Evolutionary conservation across 2,888 invertebrate genomes (phyloP).

Genomic region (Tachina grossa): DNA sequence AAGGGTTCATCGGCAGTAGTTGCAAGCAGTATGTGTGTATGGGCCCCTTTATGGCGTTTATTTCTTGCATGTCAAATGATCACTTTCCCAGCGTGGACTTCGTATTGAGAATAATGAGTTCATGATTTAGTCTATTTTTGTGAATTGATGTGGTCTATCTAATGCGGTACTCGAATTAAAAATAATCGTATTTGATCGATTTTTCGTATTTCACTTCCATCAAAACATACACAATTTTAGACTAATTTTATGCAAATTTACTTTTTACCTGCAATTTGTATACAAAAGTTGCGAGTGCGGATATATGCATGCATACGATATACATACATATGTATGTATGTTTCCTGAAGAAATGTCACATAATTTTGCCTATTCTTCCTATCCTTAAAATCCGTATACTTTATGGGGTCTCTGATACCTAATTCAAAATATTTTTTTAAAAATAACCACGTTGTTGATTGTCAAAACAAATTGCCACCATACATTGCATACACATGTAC

Average conservation of each 20-base stretch:
- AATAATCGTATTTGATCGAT: neutral
- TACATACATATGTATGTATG: constrained; percentile 3
- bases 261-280: neutral
- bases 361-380: constrained; percentile 65
- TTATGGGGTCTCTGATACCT: constrained; percentile 72
- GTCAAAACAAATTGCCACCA: constrained; percentile 65
- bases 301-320: neutral
- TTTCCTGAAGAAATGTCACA: neutral
- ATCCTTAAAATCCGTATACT: constrained; percentile 70
- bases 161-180: neutral
- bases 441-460: constrained; percentile 60
- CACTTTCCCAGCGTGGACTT: constrained; percentile 28
- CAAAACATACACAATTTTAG: constrained; percentile 54
- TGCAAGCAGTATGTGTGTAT: too few relatives aligned
- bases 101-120: constrained; percentile 53
- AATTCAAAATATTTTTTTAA: constrained; percentile 67
- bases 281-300: neutral
- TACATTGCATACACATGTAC: constrained; percentile 35
- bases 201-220: constrained; percentile 12
- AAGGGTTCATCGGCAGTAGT: too few relatives aligned
- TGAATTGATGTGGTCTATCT: constrained; percentile 36
- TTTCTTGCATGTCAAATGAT: constrained; percentile 43
- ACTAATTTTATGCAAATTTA: constrained; percentile 27
- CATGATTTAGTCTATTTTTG: constrained; percentile 53
- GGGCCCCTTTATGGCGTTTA: neutral